Base-by-base conservation (phyloP, 2,888 invertebrate species). In the Teleiodes luculella region DNA sequence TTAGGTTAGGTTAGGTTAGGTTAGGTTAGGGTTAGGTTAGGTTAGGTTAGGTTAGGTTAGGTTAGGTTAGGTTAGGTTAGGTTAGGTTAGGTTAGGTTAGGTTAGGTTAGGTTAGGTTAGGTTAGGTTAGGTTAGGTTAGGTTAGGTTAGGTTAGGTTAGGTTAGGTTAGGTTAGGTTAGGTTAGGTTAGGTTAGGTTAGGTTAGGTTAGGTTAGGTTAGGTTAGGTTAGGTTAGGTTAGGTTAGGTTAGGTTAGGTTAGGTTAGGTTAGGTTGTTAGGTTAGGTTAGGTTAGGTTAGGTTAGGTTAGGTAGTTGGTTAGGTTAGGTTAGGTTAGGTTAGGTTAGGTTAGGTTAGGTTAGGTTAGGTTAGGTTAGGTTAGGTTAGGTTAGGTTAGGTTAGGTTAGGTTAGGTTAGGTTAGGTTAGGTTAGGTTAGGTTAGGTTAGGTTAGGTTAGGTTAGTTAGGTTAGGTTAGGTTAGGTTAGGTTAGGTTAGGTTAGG, bases 1-100 rank as follows among this genome's bases (percentile, higher is more conserved):
- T 64, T 64, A 62, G 63, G 63, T 65, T 65, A 63, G 66, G 67
- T 70, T 62, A 64, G 67, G 71, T 73, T 71, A 67, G n/a, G n/a
- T n/a, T n/a, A n/a, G n/a, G n/a, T n/a, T n/a, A n/a, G n/a, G n/a
- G n/a, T n/a, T n/a, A n/a, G 73, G 72, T 73, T 70, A 67, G 73
- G 73, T 73, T 69, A 69, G 73, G 72, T 71, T 67, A 65, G 72
- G 72, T 72, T 71, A 67, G 71, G 70, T 73, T 70, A 68, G 72
- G 70, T 73, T 68, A 67, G 70, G 66, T 71, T 70, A 67, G 70
- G 68, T 71, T 70, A 66, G 70, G 70, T 71, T n/a, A 64, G 69
- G 69, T 70, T 70, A 67, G 71, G 67, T 68, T 46, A 61, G 61
- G 60, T 61, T 61, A 59, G 61, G 61, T 63, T 62, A 62, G 63